phyloP scores from a whole-genome alignment of 2,888 invertebrate genomes.

The Oscheius sp. region DNA sequence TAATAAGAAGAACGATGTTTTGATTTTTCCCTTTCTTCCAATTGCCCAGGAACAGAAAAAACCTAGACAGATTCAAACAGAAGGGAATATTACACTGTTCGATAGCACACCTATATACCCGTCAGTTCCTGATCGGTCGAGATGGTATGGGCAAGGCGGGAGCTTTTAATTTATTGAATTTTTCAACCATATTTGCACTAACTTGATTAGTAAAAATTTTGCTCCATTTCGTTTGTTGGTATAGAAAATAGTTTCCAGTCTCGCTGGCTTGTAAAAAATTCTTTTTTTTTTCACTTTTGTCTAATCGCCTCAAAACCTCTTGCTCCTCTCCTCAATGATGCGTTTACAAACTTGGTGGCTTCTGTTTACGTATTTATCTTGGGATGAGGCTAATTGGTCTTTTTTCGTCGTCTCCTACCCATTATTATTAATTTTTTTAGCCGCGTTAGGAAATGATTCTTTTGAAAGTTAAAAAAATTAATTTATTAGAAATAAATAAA shows the following conservation, averaged over 20 bases:
- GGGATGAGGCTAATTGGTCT: too few relatives aligned
- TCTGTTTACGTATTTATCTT: too few relatives aligned
- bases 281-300: conserved; percentile 8
- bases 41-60: background rate
- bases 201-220: background rate
- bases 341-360: too few relatives aligned
- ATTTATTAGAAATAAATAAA: too few relatives aligned
- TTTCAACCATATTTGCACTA: too few relatives aligned
- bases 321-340: too few relatives aligned
- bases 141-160: background rate
- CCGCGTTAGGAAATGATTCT: too few relatives aligned
- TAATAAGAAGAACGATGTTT: background rate
- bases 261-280: background rate
- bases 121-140: background rate
- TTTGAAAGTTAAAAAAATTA: too few relatives aligned
- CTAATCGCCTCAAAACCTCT: too few relatives aligned
- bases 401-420: too few relatives aligned
- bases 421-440: too few relatives aligned
- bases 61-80: background rate
- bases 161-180: background rate
- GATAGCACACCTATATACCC: background rate
- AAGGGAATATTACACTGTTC: background rate
- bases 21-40: background rate
- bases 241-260: background rate
- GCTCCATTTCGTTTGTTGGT: background rate